Conservation (phyloP, 1,140 invertebrate species). For the Thalassaphorura encarpata region DNA sequence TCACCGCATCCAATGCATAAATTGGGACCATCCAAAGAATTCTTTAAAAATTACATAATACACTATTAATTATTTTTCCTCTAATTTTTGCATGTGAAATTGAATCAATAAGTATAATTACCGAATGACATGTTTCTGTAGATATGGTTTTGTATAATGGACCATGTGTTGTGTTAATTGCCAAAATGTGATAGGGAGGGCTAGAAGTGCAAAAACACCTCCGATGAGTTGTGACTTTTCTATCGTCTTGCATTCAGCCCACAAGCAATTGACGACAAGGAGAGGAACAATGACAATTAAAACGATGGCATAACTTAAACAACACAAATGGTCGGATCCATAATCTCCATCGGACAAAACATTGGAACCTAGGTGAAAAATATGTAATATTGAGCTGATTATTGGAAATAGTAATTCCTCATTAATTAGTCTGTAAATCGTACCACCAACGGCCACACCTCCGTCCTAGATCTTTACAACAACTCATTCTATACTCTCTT, state of each 20-base stretch:
- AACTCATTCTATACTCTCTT: not conserved
- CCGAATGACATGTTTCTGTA: conserved; percentile 92
- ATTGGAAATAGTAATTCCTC: no score
- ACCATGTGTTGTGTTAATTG: conserved; percentile 85
- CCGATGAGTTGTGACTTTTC: conserved; percentile 72
- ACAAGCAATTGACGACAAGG: conserved; percentile 53
- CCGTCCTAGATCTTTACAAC: conserved; percentile 6
- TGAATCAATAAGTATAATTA: conserved; percentile 43
- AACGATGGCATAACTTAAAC: conserved; percentile 61
- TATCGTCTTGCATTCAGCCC: conserved; percentile 27
- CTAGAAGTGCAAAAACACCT: conserved; percentile 78
- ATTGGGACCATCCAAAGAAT: conserved; percentile 98
- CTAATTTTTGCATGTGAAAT: not conserved
- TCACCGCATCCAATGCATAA: conserved; percentile 87
- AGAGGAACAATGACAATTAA: conserved; percentile 73
- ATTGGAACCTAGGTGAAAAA: conserved; percentile 11
- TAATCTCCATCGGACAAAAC: conserved; percentile 56
- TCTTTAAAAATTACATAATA: conserved; percentile 46
- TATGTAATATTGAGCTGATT: no score
- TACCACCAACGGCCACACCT: conserved; percentile 26
- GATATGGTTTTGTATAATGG: conserved; percentile 80
- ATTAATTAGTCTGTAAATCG: no score
- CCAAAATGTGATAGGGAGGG: conserved; percentile 85
- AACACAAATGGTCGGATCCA: conserved; percentile 81
- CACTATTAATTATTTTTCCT: not conserved